Base-by-base conservation (phyloP, 1,140 invertebrate genomes). In the Caenorhabditis briggsae region DNA sequence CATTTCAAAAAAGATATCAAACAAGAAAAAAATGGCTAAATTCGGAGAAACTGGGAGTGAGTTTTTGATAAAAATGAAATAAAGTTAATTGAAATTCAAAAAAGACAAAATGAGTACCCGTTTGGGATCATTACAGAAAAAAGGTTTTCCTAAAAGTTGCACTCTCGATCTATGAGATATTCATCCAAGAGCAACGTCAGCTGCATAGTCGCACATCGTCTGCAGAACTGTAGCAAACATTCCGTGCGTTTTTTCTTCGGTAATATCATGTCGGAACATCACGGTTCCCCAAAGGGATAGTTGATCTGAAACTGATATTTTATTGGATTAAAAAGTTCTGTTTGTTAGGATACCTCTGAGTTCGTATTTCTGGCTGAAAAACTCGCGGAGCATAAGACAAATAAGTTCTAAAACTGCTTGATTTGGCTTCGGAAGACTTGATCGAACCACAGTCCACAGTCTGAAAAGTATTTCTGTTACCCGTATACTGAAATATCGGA, bases 401-500 rank as follows among this genome's bases (percentile, higher is more conserved):
- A 78, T 5, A 0, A 78, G 33, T 23, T 78, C 70, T 1, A 78
- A 46, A 50, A 78, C 70, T 25, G 70, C 70, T 78, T 78, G 70
- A 25, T 78, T 78, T n/a, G 43, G 70, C 23, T 78, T 78, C 3
- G 70, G 70, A 3, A 78, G 70, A 23, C 70, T 78, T 14, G 46
- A 78, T 20, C 70, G 70, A 14, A 85, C 84, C 2, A 56, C n/a
- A 14, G 84, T 53, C 84, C 84, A 85, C 8, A 85, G n/a, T 70
- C 83, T 84, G 64, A 25, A 82, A 84, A 20, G n/a, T 61, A 16
- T 9, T 56, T 53, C 48, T 12, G 41, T 8, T 7, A 23, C 2
- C 25, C 33, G 20, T 9, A 33, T 33, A n/a, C 61, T 25, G 33
- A 64, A 18, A 33, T 41, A 9, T 33, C 5, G 25, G 8, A 64